Conservation (phyloP, 2,888 invertebrate species). For the Apodemia hepburni region DNA sequence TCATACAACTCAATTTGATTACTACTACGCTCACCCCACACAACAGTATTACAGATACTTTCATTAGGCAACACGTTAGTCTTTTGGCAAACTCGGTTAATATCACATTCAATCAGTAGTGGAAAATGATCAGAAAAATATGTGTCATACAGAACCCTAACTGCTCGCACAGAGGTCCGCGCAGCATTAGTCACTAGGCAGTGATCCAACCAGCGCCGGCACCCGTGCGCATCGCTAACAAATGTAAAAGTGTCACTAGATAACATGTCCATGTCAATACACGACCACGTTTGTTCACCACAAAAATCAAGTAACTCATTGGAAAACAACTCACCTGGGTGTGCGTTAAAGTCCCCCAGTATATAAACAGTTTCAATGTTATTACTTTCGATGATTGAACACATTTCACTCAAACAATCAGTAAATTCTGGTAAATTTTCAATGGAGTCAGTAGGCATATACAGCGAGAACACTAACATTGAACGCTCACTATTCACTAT, state of each 20-base stretch:
- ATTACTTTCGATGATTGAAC: slow-evolving; percentile 27
- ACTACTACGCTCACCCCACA: too few relatives aligned
- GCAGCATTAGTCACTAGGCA: slow-evolving; percentile 24
- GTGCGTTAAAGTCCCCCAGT: slow-evolving; percentile 35
- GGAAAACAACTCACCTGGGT: slow-evolving; percentile 31
- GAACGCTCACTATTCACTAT: slow-evolving; percentile 17
- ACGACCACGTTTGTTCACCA: slow-evolving; percentile 31
- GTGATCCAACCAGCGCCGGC: slow-evolving; percentile 29
- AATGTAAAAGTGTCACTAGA: slow-evolving; percentile 28
- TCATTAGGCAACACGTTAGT: too few relatives aligned
- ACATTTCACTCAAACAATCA: slow-evolving; percentile 28
- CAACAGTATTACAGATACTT: too few relatives aligned
- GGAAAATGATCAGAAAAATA: too few relatives aligned
- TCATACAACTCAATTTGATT: too few relatives aligned
- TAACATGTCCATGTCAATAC: slow-evolving; percentile 29
- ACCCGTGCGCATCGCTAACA: slow-evolving; percentile 30
- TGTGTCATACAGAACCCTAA: too few relatives aligned
- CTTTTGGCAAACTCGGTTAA: too few relatives aligned
- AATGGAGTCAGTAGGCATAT: slow-evolving; percentile 34
- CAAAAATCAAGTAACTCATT: slow-evolving; percentile 29
- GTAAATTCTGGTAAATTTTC: slow-evolving; percentile 33
- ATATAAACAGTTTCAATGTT: slow-evolving; percentile 29
- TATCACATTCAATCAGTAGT: too few relatives aligned
- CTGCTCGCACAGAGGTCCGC: too few relatives aligned
- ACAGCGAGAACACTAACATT: slow-evolving; percentile 31